Conservation (phyloP, 2,113 vertebrate genomes). For the Puma concolor region DNA sequence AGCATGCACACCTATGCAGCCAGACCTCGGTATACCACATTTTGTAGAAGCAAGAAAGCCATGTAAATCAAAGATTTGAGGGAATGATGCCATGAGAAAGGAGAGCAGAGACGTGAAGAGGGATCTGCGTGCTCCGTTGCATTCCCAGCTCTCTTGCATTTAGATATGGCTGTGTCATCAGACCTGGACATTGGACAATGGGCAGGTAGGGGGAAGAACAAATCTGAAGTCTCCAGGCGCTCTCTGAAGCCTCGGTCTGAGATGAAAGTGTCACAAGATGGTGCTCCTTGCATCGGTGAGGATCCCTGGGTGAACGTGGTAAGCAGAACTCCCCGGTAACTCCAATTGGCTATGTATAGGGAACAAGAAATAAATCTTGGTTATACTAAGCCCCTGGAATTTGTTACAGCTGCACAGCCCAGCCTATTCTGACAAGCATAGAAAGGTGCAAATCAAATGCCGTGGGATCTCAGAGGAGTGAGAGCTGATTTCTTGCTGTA, state of each 20-base stretch:
- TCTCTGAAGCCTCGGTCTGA: neutral
- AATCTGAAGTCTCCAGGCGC: neutral
- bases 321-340: neutral
- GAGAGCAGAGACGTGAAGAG: accelerated
- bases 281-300: neutral
- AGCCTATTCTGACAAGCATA: neutral
- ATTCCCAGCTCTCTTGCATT: neutral
- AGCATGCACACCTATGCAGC: neutral
- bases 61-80: neutral
- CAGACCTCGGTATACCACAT: neutral
- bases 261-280: neutral
- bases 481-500: neutral
- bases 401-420: neutral
- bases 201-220: neutral
- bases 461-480: neutral
- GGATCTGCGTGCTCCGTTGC: too few relatives aligned
- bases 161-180: neutral
- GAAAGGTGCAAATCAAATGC: neutral
- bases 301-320: neutral
- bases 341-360: neutral
- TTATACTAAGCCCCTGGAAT: neutral
- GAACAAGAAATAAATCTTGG: neutral
- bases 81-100: neutral
- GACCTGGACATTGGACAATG: neutral
- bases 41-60: neutral